These are phyloP conservation scores for Saccopteryx leptura DNA, from an alignment of 2,113 vertebrate genomes.

Conservation along the genomic window DNA sequence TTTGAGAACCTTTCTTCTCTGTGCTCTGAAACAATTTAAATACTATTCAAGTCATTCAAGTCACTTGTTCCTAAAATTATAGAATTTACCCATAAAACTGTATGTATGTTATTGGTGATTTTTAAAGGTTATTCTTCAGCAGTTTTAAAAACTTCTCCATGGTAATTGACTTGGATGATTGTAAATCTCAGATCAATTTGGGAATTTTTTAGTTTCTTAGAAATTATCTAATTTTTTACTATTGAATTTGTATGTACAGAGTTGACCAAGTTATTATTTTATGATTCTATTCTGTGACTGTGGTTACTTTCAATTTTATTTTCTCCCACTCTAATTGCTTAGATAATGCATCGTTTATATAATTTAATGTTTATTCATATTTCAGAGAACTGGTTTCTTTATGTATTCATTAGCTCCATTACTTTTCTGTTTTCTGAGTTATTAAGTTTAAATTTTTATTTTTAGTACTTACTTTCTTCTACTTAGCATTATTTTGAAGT, in stretches of 20 bases:
- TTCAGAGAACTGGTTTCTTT: background rate
- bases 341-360: background rate
- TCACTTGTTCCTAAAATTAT: background rate
- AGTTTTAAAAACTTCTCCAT: background rate
- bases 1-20: background rate
- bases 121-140: background rate
- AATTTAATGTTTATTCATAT: conserved; percentile 6
- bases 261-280: background rate
- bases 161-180: background rate
- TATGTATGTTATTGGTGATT: background rate
- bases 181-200: background rate
- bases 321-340: background rate
- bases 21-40: background rate
- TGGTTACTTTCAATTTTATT: conserved; percentile 1
- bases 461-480: background rate
- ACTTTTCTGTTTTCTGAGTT: background rate
- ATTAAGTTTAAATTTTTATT: conserved; percentile 40
- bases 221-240: background rate
- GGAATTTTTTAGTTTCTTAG: background rate
- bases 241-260: background rate
- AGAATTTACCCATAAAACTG: background rate
- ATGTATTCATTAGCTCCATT: background rate
- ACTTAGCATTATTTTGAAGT: conserved; percentile 22
- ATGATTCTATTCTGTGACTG: background rate
- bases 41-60: background rate